Evolutionary conservation across 2,888 invertebrate species (phyloP), one percentile per base, ranked within the genome.

Genomic region (Oxyteleia sp.): DNA sequence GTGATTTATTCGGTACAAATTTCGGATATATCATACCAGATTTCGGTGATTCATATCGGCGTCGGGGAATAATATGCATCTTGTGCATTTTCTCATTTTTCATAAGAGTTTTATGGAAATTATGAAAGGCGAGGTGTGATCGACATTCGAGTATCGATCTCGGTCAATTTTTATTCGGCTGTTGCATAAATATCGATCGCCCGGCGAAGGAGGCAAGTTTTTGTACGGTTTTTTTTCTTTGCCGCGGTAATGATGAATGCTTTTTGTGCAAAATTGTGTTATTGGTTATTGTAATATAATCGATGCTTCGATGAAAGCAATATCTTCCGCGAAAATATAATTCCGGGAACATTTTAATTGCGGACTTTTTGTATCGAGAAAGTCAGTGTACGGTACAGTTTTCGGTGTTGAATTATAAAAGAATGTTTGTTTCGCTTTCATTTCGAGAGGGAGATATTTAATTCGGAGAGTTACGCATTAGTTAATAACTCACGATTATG

Each of bases 71-170:
- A 71, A 43, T 55, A 45, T 55, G 68, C 55, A 45, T 55, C 55
- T 55, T 55, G 55, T 55, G 43, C 55, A 69, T 55, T 55, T 69
- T 53, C 68, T 29, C 68, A 49, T 71, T 59, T 75, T 75, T 66
- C 75, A 75, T 57, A 57, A 66, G 38, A 55, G 26, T 47, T 64
- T 75, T 66, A 75, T 66, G 57, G 15, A 66, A 75, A 75, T 66
- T 66, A 41, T 41, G 20, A 26, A 4, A 38, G 38, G 59, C 16
- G 35, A 8, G n/a, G 47, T 10, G 11, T 32, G 59, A 49, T 59
- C 71, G 47, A 61, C 51, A n/a, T 18, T 32, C 16, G 16, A 20
- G 10, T 61, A 72, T 72, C 51, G 72, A 72, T 72, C 61, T 61
- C 41, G 15, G 1, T 4, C n/a, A 38, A 59, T 71, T 59, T 49